Evolutionary conservation across 2,888 invertebrate species (phyloP).

Genomic region (Tetragnatha montana): DNA sequence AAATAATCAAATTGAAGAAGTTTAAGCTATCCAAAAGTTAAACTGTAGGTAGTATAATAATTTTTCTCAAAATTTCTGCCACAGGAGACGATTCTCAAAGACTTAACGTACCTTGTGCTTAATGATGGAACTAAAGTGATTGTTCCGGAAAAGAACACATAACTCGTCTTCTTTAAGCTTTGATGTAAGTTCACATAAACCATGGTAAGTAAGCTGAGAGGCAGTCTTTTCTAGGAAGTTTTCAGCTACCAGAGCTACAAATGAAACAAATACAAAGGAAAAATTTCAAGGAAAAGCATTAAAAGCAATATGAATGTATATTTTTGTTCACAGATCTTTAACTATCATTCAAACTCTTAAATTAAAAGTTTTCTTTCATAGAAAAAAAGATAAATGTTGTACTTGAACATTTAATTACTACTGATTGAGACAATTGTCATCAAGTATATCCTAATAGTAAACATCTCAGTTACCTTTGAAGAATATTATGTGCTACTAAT

Average conservation of each 20-base stretch:
- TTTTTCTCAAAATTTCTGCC: background rate
- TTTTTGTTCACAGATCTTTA: background rate
- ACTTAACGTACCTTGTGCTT: conserved; percentile 77
- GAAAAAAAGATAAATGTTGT: too few relatives aligned
- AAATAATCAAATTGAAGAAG: too few relatives aligned
- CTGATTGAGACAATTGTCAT: too few relatives aligned
- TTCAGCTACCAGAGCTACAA: conserved; percentile 77
- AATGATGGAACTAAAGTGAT: conserved; percentile 80
- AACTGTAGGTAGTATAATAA: too few relatives aligned
- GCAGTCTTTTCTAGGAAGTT: conserved; percentile 78
- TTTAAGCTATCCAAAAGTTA: too few relatives aligned
- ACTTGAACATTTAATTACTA: too few relatives aligned
- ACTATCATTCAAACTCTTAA: too few relatives aligned
- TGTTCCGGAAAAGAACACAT: conserved; percentile 80
- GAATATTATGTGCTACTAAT: too few relatives aligned
- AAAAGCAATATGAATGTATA: background rate
- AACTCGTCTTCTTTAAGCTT: conserved; percentile 78
- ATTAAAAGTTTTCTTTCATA: too few relatives aligned
- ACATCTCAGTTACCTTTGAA: too few relatives aligned
- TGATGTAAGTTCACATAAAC: conserved; percentile 78
- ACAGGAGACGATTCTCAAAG: too few relatives aligned
- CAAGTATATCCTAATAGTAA: too few relatives aligned
- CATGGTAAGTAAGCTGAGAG: conserved; percentile 79
- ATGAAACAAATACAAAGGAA: background rate
- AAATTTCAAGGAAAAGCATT: background rate